Evolutionary conservation across 2,113 vertebrate species (phyloP), one percentile per base, ranked within the genome.

Genomic region (Cephalopterus ornatus): DNA sequence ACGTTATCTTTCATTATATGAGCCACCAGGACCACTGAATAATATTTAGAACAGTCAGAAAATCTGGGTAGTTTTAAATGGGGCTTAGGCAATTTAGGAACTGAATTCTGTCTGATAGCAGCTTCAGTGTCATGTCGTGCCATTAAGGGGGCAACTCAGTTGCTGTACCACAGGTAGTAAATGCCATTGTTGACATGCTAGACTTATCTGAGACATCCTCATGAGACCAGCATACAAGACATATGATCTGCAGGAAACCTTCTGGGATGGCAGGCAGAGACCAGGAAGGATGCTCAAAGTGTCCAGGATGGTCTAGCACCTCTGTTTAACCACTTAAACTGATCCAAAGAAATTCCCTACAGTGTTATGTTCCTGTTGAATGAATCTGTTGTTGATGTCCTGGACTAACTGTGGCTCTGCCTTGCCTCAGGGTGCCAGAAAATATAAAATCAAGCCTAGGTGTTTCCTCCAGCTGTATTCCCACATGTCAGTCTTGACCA

Each of bases 391-490:
- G 88, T 66, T 89, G 42, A 62, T 95, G 68, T 89, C 78, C 71
- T 89, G 68, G 92, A 35, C 27, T 66, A 81, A 32, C 39, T 89
- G 86, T 73, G 72, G 14, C 33, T 67, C 70, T 80, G 53, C 32
- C 70, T 97, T 98, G 72, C 17, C 65, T 94, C 65, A 41, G 90
- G 84, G 39, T 88, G 72, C 94, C 95, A 93, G 80, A 93, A 97
- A 97, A 96, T 22, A 55, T 46, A 83, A 97, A 94, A 39, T 39
- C 83, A 93, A 97, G 70, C 71, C 53, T 66, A 66, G 47, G 67
- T 92, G 71, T 78, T 94, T 80, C 35, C 44, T 93, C 94, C 93
- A 95, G 66, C n/a, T 89, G 20, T 93, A 95, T 97, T 97, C 86
- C 77, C 77, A 83, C 32, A 58, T 58, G 73, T 97, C 77, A 77